Evolutionary conservation across 2,113 vertebrate species (phyloP).

Genomic region (Aspidoscelis tigris): DNA sequence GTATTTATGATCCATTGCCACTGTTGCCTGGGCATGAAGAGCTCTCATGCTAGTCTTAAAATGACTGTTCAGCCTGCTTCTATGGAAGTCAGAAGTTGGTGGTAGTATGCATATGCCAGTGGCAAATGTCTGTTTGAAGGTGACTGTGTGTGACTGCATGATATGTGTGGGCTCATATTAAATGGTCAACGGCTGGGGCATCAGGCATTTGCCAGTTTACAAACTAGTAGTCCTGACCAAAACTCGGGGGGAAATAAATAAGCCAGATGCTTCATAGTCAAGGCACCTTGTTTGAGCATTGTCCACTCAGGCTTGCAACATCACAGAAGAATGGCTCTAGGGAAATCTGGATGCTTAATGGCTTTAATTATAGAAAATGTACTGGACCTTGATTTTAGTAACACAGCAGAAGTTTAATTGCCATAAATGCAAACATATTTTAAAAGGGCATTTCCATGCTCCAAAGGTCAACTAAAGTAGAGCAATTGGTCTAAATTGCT

Average conservation of each 20-base stretch:
- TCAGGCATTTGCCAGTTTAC: background rate
- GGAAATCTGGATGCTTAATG: constrained; percentile 40
- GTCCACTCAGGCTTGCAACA: constrained; percentile 10
- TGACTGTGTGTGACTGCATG: no score
- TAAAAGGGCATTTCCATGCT: constrained; percentile 60
- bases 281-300: background rate
- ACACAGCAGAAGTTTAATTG: constrained; percentile 52
- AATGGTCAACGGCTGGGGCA: background rate
- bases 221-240: background rate
- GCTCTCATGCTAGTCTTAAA: no score
- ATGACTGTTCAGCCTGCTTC: no score
- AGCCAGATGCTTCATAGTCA: background rate
- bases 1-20: no score
- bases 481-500: constrained; percentile 61
- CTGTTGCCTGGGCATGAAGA: no score
- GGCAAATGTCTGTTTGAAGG: no score
- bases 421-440: constrained; percentile 65
- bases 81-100: no score
- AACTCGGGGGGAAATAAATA: background rate
- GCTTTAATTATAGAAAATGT: constrained; percentile 19
- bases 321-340: constrained; percentile 19
- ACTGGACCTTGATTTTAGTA: constrained; percentile 1
- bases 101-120: no score
- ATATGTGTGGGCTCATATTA: background rate
- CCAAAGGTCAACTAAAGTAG: constrained; percentile 49